Conservation (phyloP, 2,797 vertebrate genomes). For the Okamejei kenojei region DNA sequence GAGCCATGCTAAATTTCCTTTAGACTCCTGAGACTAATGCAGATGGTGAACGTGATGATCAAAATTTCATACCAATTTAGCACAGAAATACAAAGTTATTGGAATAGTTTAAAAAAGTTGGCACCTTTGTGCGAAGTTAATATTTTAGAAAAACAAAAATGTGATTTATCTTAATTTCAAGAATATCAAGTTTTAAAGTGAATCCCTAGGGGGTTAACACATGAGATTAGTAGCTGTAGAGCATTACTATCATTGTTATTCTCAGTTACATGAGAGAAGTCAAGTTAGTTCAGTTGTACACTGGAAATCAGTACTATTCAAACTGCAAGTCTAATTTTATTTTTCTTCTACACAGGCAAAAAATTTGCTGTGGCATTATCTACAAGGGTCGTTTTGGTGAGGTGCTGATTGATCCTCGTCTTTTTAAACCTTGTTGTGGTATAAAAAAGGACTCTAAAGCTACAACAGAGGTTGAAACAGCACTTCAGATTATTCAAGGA, state of each 20-base stretch:
- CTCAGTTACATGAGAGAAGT: too few species aligned
- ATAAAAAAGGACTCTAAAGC: conserved; percentile 60
- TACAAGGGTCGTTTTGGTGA: conserved; percentile 74
- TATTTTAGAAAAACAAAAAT: background rate
- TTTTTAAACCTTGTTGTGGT: conserved; percentile 74
- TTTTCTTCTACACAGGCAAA: conserved; percentile 55
- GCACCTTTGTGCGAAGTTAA: too few species aligned
- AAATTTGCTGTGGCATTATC: conserved; percentile 72
- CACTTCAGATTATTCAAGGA: conserved; percentile 55
- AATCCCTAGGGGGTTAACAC: background rate
- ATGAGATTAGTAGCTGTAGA: background rate
- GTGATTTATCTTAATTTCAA: background rate
- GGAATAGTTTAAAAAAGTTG: background rate
- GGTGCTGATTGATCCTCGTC: conserved; percentile 71
- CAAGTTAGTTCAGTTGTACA: background rate
- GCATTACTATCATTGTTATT: background rate
- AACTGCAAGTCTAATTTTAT: background rate
- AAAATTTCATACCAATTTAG: background rate
- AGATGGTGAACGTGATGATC: background rate
- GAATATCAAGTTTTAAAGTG: background rate
- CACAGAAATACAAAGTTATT: background rate
- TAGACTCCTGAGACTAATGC: background rate
- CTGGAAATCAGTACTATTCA: background rate
- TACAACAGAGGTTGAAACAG: conserved; percentile 48
- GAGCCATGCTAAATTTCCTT: too few species aligned